Base-by-base conservation (phyloP, 2,113 vertebrate genomes). In the Mus pahari region DNA sequence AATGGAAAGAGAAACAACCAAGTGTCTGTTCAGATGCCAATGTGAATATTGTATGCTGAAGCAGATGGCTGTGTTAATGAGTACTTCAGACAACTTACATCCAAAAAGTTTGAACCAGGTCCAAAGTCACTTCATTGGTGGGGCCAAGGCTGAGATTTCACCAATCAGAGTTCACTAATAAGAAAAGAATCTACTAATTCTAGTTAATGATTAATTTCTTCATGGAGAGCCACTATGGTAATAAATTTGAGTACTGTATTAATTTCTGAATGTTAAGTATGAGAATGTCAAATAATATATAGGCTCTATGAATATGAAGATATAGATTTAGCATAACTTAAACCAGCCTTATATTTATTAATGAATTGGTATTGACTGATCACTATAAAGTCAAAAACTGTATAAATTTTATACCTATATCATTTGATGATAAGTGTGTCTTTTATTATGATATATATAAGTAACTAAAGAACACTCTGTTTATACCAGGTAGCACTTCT, bases 31-130 rank as follows among this genome's bases (percentile, higher is more conserved):
- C 58, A 75, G n/a, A 91, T 36, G 13, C n/a, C 58, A 92, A 62
- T 3, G 4, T 73, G n/a, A 24, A 16, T 50, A 60, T 11, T 89
- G 19, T 42, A 73, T 97, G 53, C 26, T 93, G 66, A 28, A 79
- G 24, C 90, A 94, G 90, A 92, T 91, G 90, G 90, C 68, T 39
- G 50, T 33, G 26, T 0, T 82, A 90, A 77, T 95, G 87, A 92
- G 81, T 90, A 89, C 89, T 93, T 96, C 81, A 90, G 79, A 79
- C 33, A 82, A 48, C 89, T 96, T 92, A 62, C 12, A 94, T 48
- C 16, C 73, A 83, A 19, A 71, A 19, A 64, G 26, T 64, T 64
- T 64, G 62, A 22, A 93, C 81, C 28, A 95, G 55, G 28, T 92
- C 24, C 73, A 86, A 96, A 53, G 42, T 94, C 26, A 94, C 55